Evolutionary conservation across 2,888 invertebrate genomes (phyloP).

Genomic region (Calephelis perditalis): DNA sequence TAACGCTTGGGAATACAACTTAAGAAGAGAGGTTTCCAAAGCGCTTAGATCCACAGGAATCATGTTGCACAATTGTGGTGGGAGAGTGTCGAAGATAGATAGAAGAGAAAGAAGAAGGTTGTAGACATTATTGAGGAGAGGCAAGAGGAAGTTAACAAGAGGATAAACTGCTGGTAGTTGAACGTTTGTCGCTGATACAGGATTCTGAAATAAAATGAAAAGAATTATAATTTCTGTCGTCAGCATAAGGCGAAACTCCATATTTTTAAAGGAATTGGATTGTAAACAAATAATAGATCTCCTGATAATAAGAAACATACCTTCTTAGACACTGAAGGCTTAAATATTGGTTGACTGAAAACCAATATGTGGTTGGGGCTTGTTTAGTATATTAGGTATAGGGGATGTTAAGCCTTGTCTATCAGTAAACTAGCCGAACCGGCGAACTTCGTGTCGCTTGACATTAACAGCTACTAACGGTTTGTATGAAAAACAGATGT

Average conservation of each 20-base stretch:
- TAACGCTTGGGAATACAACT: constrained; percentile 63
- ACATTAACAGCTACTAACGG: too few species aligned
- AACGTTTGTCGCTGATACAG: constrained; percentile 50
- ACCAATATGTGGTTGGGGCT: too few species aligned
- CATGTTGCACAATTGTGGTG: constrained; percentile 56
- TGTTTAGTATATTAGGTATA: too few species aligned
- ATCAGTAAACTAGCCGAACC: too few species aligned
- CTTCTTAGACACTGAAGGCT: too few species aligned
- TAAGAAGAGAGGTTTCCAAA: constrained; percentile 60
- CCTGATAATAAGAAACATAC: too few species aligned
- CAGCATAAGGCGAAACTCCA: too few species aligned
- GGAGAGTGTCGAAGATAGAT: constrained; percentile 66
- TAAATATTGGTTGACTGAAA: too few species aligned
- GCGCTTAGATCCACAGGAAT: constrained; percentile 65
- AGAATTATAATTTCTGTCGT: neutral
- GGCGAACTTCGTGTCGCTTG: too few species aligned
- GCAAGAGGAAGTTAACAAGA: constrained; percentile 62
- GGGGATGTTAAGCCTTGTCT: too few species aligned
- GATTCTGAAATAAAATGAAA: constrained; percentile 42
- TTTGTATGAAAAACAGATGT: too few species aligned
- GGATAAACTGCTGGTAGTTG: constrained; percentile 69
- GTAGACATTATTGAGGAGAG: constrained; percentile 68
- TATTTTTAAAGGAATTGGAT: neutral
- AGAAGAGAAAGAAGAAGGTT: constrained; percentile 64
- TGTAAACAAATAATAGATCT: too few species aligned